Percentiles rank a stretch among this genome's conserved stretches.
Evolutionary conservation across 1,140 invertebrate species (phyloP).

Genomic region (Pseudobourletiella spinata): DNA sequence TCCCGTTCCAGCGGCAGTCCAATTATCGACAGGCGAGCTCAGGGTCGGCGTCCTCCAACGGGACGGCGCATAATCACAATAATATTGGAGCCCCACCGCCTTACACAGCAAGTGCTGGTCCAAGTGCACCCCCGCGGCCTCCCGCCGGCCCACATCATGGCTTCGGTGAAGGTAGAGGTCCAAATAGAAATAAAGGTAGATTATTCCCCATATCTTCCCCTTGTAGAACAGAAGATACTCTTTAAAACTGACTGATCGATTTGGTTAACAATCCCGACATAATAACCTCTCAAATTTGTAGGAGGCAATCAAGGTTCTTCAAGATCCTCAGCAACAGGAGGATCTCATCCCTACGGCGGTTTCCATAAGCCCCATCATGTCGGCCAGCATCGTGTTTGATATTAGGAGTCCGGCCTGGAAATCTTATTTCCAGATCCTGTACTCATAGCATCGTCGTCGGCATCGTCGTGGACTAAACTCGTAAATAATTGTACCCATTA

Average conservation of each 20-base stretch:
- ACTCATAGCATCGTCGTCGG: not conserved
- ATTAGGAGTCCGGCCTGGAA: not conserved
- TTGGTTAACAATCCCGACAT: too few species aligned
- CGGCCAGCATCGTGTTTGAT: slow-evolving; percentile 36
- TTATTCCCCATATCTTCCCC: not conserved
- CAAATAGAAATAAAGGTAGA: slow-evolving; percentile 30
- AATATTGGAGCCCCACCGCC: slow-evolving; percentile 30
- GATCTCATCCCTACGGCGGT: slow-evolving; percentile 26
- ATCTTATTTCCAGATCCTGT: not conserved
- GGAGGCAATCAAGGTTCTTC: slow-evolving; percentile 19
- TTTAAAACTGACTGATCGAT: too few species aligned
- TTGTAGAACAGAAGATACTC: too few species aligned
- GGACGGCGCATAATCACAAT: slow-evolving; percentile 9
- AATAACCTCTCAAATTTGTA: too few species aligned
- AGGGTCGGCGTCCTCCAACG: slow-evolving; percentile 19
- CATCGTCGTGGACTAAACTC: not conserved
- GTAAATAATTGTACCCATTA: not conserved
- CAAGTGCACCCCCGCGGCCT: slow-evolving; percentile 18
- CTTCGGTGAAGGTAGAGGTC: slow-evolving; percentile 30
- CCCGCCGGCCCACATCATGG: slow-evolving; percentile 24
- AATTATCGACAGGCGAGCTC: slow-evolving; percentile 30
- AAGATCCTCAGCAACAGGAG: slow-evolving; percentile 10
- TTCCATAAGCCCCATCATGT: slow-evolving; percentile 24
- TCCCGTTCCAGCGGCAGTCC: slow-evolving; percentile 24
- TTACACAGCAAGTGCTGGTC: slow-evolving; percentile 26